phyloP scores from a whole-genome alignment of 2,888 invertebrate species.

The Caenorhabditis uteleia region DNA sequence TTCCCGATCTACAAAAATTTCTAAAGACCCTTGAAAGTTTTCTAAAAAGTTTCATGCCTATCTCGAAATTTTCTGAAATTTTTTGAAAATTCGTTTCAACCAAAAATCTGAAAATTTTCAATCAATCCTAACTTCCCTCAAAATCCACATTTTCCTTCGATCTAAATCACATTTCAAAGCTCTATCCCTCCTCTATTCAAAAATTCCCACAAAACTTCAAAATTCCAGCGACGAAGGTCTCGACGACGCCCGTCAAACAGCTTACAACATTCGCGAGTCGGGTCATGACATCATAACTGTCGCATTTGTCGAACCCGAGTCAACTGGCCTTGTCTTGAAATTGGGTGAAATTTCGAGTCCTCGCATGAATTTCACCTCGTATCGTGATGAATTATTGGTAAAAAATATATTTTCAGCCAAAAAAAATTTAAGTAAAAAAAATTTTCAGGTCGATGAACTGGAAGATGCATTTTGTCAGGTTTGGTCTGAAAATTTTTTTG shows the following conservation, averaged over 20 bases:
- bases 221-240: constrained; percentile 28
- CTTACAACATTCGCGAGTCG: constrained; percentile 13
- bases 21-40: no score
- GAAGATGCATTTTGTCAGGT: constrained; percentile 36
- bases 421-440: no score
- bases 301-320: constrained; percentile 26
- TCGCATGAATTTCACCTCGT: constrained; percentile 36
- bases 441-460: constrained; percentile 28
- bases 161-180: not conserved
- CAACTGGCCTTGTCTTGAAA: constrained; percentile 10
- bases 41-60: no score
- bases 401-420: no score
- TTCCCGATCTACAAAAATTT: no score
- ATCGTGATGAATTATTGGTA: constrained; percentile 19
- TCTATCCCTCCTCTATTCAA: not conserved
- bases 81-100: no score
- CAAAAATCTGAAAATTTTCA: no score
- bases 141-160: not conserved
- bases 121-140: no score
- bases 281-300: constrained; percentile 28
- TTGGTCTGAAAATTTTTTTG: not conserved
- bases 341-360: constrained; percentile 24
- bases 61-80: no score
- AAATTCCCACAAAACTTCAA: not conserved
- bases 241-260: constrained; percentile 22